These are phyloP conservation scores for Rhabdophis nuchalis DNA, from an alignment of 2,797 vertebrate genomes.

Conservation along the genomic window DNA sequence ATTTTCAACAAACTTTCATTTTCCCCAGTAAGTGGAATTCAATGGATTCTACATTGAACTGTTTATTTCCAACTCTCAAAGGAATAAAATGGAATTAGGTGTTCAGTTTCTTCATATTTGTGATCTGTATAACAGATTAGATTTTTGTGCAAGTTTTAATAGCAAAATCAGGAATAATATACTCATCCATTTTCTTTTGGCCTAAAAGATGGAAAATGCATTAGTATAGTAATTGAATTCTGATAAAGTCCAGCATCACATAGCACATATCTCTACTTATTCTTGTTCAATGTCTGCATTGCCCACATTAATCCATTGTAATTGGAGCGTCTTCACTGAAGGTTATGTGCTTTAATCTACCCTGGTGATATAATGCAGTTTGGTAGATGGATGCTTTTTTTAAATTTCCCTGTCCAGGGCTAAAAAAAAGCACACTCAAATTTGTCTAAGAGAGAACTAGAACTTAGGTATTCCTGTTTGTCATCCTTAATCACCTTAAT, in stretches of 20 bases:
- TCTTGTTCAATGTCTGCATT: conserved; percentile 28
- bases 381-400: not conserved
- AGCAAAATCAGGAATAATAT: conserved; percentile 35
- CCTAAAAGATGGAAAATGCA: conserved; percentile 45
- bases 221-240: not conserved
- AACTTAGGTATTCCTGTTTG: not conserved
- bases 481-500: not conserved
- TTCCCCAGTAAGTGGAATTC: not conserved
- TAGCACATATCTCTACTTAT: conserved; percentile 54
- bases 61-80: not conserved
- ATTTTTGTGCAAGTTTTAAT: not conserved
- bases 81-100: conserved; percentile 16
- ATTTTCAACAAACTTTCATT: not conserved
- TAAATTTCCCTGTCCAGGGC: not conserved
- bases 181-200: conserved; percentile 37
- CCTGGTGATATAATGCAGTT: not conserved
- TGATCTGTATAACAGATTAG: not conserved
- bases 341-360: not conserved
- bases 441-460: not conserved
- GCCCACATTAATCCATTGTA: not conserved
- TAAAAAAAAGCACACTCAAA: not conserved
- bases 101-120: accelerated
- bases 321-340: not conserved
- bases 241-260: conserved; percentile 40
- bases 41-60: not conserved